These are phyloP conservation scores for Brachynemurus nebulosus DNA, from an alignment of 2,888 invertebrate species.

Conservation along the genomic window DNA sequence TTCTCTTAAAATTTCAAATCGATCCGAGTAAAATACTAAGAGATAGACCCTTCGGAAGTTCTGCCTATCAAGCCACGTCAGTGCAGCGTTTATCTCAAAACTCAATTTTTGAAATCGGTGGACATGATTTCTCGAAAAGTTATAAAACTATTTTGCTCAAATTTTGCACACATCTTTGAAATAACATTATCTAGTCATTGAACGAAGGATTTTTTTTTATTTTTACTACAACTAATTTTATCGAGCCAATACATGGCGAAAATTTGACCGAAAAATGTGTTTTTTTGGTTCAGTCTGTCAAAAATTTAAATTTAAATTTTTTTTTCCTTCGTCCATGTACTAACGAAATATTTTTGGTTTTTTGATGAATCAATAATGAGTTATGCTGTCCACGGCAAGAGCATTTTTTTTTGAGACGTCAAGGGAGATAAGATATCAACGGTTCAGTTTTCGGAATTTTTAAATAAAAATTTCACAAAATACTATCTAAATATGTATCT, in stretches of 20 bases:
- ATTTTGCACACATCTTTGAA: neutral
- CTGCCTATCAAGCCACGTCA: slow-evolving; percentile 5
- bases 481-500: too few species aligned
- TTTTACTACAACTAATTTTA: slow-evolving; percentile 3
- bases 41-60: slow-evolving; percentile 5
- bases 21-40: slow-evolving; percentile 5
- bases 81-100: neutral
- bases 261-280: neutral
- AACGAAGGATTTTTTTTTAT: too few species aligned
- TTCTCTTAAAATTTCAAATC: too few species aligned
- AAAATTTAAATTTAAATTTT: neutral
- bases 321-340: too few species aligned
- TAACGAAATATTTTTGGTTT: too few species aligned
- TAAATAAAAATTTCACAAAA: too few species aligned
- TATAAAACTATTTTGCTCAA: neutral
- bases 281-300: neutral
- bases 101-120: neutral
- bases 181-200: slow-evolving; percentile 3
- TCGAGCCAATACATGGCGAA: neutral
- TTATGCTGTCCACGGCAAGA: too few species aligned
- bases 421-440: too few species aligned
- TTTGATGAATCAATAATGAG: too few species aligned
- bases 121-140: slow-evolving; percentile 2
- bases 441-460: too few species aligned
- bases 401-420: too few species aligned